Percentiles rank a stretch among this genome's conserved stretches.
Conservation (phyloP, 2,888 invertebrate species). For the Melolontha melolontha region DNA sequence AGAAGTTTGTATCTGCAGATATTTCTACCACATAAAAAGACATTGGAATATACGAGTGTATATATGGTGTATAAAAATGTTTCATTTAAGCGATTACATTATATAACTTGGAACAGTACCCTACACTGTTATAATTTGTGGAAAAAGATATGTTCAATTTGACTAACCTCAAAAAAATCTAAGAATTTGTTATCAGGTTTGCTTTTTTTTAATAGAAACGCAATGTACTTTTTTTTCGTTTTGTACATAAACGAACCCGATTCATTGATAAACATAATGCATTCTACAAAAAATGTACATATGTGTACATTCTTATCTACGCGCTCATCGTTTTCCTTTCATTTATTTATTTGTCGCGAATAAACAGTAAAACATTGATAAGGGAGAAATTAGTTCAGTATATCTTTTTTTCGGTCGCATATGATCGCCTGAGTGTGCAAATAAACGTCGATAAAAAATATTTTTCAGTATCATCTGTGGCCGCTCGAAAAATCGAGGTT, state of each 20-base stretch:
- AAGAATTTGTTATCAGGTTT: slow-evolving; percentile 1
- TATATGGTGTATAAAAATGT: no score
- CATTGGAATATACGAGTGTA: no score
- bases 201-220: not conserved
- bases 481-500: slow-evolving; percentile 29
- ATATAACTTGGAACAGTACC: no score
- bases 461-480: slow-evolving; percentile 33
- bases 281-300: slow-evolving; percentile 1
- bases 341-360: slow-evolving; percentile 30
- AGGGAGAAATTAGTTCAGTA: slow-evolving; percentile 21
- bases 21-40: no score
- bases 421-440: slow-evolving; percentile 18
- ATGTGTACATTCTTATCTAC: slow-evolving; percentile 15
- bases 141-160: no score
- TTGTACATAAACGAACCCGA: slow-evolving; percentile 14
- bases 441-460: slow-evolving; percentile 27
- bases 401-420: slow-evolving; percentile 11
- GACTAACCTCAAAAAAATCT: not conserved
- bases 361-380: slow-evolving; percentile 30
- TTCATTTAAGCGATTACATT: no score
- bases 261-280: slow-evolving; percentile 28
- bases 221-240: not conserved
- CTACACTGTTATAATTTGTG: no score
- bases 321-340: slow-evolving; percentile 21
- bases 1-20: no score